Base-by-base conservation (phyloP, 2,797 vertebrate species). In the Apogon hyalosoma region DNA sequence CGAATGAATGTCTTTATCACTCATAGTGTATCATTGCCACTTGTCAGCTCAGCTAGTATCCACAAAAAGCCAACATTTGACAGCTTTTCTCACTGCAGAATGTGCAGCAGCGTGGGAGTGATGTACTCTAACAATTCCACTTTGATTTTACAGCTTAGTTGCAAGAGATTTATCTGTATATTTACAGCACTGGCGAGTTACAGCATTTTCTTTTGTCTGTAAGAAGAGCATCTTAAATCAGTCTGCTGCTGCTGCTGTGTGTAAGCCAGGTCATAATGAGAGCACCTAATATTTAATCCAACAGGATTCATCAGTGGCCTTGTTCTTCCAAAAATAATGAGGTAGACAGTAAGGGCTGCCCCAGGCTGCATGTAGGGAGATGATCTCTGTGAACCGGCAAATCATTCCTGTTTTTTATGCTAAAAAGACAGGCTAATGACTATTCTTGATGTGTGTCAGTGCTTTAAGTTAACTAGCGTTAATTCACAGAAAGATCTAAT, bases 241-340 rank as follows among this genome's bases (percentile, higher is more conserved):
- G 72, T 68, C 53, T 57, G 24, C 60, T 52, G 68, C 50, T 63
- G 54, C 53, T 51, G 60, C 47, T 21, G 40, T 64, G 53, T 59
- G 46, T 46, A 65, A 79, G 82, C 63, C 77, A 63, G 87, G 75
- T 86, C 77, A 77, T 70, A 81, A 89, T 24, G 49, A 79, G 77
- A 83, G 73, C 81, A 85, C 84, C 88, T 88, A 83, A 80, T 62
- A 84, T 90, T 90, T 87, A 89, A 90, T 88, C 87, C 83, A 78
- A 52, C 69, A 68, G 79, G 82, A 87, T 87, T 90, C 89, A 87
- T 90, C 84, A 81, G 80, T 66, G 77, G 77, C 83, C 86, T 86
- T 82, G 85, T 89, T 91, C 88, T 76, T 82, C 81, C 62, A 73
- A 86, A 89, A 90, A 89, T 92, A 93, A 92, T 90, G 87, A 92